Evolutionary conservation across 92 coral and sea anemone genomes (phyloP).

Genomic region (Bergia sp.): DNA sequence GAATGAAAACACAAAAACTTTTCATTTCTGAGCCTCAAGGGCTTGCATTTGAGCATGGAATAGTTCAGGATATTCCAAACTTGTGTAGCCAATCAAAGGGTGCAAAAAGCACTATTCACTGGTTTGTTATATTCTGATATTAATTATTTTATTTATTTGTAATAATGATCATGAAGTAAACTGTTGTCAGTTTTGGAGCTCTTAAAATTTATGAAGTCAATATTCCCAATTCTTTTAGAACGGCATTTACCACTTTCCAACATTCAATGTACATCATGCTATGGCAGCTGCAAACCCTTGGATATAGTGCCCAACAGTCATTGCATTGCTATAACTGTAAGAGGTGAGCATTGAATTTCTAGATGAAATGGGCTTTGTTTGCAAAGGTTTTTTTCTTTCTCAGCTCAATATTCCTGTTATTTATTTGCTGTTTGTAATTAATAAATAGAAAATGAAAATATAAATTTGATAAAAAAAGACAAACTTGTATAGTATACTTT

Average conservation of each 20-base stretch:
- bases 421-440: no score
- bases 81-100: background rate
- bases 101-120: no score
- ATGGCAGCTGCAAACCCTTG: constrained; percentile 30
- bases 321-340: constrained; percentile 56
- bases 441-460: no score
- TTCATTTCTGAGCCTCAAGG: background rate
- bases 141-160: background rate
- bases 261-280: constrained; percentile 11
- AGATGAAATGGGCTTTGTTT: background rate
- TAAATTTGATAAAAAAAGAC: no score
- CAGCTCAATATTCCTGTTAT: no score
- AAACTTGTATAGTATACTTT: no score
- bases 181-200: background rate
- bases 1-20: background rate
- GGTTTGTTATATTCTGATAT: background rate
- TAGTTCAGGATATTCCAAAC: background rate
- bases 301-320: constrained; percentile 29
- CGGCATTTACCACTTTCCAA: constrained; percentile 17
- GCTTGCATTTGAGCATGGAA: background rate
- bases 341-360: constrained; percentile 35
- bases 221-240: background rate
- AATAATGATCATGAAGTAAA: background rate
- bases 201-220: no score
- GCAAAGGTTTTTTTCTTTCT: background rate